phyloP scores from a whole-genome alignment of 2,888 invertebrate species.

The Oithona nana region DNA sequence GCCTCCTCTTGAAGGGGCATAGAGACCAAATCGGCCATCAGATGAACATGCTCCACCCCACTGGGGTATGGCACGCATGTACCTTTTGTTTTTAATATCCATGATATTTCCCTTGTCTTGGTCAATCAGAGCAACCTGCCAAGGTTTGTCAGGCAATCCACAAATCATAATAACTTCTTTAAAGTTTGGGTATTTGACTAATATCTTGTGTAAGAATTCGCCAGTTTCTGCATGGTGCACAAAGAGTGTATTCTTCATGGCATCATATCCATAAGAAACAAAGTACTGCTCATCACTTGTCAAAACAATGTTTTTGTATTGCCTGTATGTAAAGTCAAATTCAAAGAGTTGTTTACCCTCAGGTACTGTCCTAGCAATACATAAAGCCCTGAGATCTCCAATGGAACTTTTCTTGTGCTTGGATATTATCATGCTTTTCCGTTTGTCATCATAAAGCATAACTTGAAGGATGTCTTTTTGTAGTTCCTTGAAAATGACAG shows the following conservation, averaged over 20 bases:
- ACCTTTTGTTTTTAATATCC: constrained; percentile 70
- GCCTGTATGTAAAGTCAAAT: constrained; percentile 26
- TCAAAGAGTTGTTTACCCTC: constrained; percentile 26
- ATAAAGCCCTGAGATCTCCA: constrained; percentile 1
- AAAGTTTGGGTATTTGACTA: constrained; percentile 29
- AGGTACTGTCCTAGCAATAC: constrained; percentile 24
- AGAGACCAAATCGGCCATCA: constrained; percentile 74
- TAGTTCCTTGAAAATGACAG: constrained; percentile 45
- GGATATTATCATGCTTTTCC: constrained; percentile 8
- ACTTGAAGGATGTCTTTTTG: constrained; percentile 54
- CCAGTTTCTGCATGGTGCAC: constrained; percentile 68
- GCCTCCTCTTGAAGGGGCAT: constrained; percentile 77
- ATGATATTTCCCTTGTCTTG: constrained; percentile 46
- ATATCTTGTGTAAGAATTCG: constrained; percentile 33
- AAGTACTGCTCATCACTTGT: constrained; percentile 27
- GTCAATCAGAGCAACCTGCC: constrained; percentile 18
- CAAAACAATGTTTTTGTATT: constrained; percentile 25
- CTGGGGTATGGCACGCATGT: constrained; percentile 64
- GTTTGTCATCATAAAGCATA: constrained; percentile 1
- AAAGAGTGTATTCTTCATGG: constrained; percentile 30
- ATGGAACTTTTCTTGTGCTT: neutral
- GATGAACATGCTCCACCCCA: constrained; percentile 78
- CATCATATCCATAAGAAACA: constrained; percentile 25
- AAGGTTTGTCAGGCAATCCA: constrained; percentile 55
- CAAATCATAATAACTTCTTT: constrained; percentile 51